Base-by-base conservation (phyloP, 1,140 invertebrate genomes). In the Listronotus oregonensis region DNA sequence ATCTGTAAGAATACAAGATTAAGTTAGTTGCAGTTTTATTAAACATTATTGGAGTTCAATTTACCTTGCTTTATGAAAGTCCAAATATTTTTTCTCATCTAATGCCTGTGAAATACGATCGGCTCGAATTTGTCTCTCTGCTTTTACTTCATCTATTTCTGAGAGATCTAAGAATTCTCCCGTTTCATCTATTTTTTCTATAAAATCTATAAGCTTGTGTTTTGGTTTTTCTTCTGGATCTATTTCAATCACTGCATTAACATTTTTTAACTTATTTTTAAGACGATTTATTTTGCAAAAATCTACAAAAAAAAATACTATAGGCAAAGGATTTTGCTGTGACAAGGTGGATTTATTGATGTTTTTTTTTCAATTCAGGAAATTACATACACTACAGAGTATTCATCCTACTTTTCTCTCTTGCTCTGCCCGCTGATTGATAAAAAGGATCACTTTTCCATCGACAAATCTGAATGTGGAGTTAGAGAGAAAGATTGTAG, bases 131-230 rank as follows among this genome's bases (percentile, higher is more conserved):
- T 82, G 78, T 63, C 83, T 72, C 46, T 81, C 75, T 67, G 82
- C 77, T 66, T 83, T 82, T 31, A 83, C 79, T 63, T 78, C 76
- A 72, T 85, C 83, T 70, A 83, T 79, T 63, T 81, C 81, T 34
- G 69, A 64, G 21, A 83, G 77, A 65, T 80, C 78, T 27, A 77
- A 78, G 15, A 84, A 80, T 80, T 85, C 83, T 72, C 85, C 83
- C 46, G 85, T 79, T 82, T 85, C 76, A 82, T 83, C 76, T 79
- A 83, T 71, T 78, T 79, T 73, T 77, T 81, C 73, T 80, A 85
- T 84, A 43, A 83, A 74, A 11, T 83, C 79, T 15, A 77, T 71
- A 72, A 83, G 52, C 14, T 66, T 61, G 42, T 65, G 55, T 69
- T 71, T 63, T 71, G 70, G 68, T 62, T 69, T 70, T 5, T 61